phyloP scores from a whole-genome alignment of 2,888 invertebrate genomes.

The Amitus sp. region DNA sequence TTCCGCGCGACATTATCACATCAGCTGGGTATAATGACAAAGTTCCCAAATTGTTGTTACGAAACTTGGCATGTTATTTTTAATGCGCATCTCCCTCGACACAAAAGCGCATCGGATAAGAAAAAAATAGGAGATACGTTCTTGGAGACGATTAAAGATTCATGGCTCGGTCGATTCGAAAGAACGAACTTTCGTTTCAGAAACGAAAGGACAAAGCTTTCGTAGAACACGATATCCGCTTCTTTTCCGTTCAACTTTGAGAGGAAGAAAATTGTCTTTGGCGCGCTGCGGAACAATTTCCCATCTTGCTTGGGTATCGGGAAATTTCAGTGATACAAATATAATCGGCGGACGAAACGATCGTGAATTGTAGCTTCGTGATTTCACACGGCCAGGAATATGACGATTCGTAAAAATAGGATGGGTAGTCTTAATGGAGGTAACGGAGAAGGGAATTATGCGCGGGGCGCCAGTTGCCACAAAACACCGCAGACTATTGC shows the following conservation, averaged over 20 bases:
- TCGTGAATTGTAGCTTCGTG: constrained; percentile 13
- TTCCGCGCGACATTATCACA: too few relatives aligned
- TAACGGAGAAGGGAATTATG: constrained; percentile 38
- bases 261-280: constrained; percentile 7
- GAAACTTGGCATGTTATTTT: not conserved
- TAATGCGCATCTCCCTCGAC: not conserved
- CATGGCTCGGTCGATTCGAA: not conserved
- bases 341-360: constrained; percentile 10
- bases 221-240: not conserved
- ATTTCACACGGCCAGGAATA: constrained; percentile 29
- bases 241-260: too few relatives aligned
- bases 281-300: constrained; percentile 20
- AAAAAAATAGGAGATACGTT: not conserved
- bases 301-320: constrained; percentile 14
- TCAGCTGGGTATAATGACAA: too few relatives aligned
- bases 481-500: constrained; percentile 25
- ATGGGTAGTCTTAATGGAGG: constrained; percentile 31
- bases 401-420: constrained; percentile 30
- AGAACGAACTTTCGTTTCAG: not conserved
- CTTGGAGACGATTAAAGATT: not conserved
- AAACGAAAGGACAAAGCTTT: not conserved
- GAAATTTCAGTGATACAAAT: constrained; percentile 18
- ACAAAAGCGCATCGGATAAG: not conserved
- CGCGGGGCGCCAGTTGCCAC: constrained; percentile 30
- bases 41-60: not conserved